Evolutionary conservation across 2,888 invertebrate genomes (phyloP).

Genomic region (Lasioglossum oenotherae): DNA sequence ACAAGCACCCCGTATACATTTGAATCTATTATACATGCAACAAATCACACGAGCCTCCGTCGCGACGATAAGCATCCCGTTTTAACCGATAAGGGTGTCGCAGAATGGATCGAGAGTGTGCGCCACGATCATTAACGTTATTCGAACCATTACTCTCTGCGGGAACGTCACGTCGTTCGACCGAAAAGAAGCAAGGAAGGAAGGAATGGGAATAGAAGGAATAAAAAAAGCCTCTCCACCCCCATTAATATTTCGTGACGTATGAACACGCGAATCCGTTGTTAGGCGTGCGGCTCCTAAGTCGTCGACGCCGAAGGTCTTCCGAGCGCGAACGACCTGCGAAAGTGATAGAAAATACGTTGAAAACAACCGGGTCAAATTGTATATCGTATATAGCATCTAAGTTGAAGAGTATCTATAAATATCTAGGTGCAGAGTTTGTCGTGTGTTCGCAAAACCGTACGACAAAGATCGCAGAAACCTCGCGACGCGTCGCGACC

Average conservation of each 20-base stretch:
- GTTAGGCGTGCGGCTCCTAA: constrained; percentile 30
- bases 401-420: background rate
- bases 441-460: background rate
- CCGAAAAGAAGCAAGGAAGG: background rate
- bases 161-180: background rate
- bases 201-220: background rate
- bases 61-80: constrained; percentile 1
- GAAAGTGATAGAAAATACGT: background rate
- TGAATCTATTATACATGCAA: constrained; percentile 7
- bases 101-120: constrained; percentile 23
- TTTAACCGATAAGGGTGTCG: constrained; percentile 19
- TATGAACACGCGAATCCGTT: constrained; percentile 42
- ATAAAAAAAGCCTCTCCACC: background rate
- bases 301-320: background rate
- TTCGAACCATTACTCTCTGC: constrained; percentile 8
- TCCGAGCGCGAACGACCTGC: background rate
- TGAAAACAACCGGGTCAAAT: background rate
- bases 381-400: background rate
- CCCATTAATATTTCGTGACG: constrained; percentile 28
- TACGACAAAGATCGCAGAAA: background rate
- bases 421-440: background rate
- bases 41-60: background rate
- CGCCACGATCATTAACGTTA: constrained; percentile 25
- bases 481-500: constrained; percentile 18
- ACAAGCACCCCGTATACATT: background rate